A percentile compares a stretch with the other conserved stretches of the same genome.
Conservation (phyloP, 2,888 invertebrate genomes). For the Allacma fusca region DNA sequence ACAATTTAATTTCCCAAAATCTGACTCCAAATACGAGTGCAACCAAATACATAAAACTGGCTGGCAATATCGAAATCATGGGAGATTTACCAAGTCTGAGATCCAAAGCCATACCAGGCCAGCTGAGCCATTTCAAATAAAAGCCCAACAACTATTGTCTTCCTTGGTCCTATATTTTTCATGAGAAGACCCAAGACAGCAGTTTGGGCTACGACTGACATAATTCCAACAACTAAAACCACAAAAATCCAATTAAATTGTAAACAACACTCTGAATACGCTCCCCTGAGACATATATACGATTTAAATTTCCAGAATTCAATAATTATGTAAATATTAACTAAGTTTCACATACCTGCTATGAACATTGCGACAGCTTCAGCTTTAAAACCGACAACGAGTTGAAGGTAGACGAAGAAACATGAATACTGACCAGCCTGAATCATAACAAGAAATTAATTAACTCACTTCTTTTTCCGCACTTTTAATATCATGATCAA, state of each 20-base stretch:
- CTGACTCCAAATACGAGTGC: background rate
- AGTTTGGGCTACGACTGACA: conserved; percentile 92
- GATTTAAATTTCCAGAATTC: too few relatives aligned
- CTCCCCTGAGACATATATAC: too few relatives aligned
- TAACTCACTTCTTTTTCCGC: background rate
- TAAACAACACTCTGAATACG: background rate
- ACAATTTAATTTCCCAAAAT: background rate
- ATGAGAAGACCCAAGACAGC: conserved; percentile 79
- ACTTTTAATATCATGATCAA: too few relatives aligned
- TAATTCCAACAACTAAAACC: conserved; percentile 56
- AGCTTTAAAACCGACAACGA: conserved; percentile 94
- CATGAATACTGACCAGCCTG: conserved; percentile 96
- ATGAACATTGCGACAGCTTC: conserved; percentile 97
- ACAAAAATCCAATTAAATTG: conserved; percentile 2
- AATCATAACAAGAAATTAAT: background rate
- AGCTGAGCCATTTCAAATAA: conserved; percentile 96
- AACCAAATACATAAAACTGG: background rate
- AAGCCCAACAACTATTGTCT: conserved; percentile 96
- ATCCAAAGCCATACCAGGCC: conserved; percentile 97
- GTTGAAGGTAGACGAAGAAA: conserved; percentile 97
- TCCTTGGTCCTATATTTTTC: conserved; percentile 90
- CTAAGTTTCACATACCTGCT: conserved; percentile 68
- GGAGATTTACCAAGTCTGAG: conserved; percentile 81
- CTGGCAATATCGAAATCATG: background rate
- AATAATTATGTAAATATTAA: too few relatives aligned